Percentiles rank a stretch among this genome's conserved stretches.
These are phyloP conservation scores for Ceratina australensis DNA, from an alignment of 1,140 invertebrate species.

Conservation along the genomic window DNA sequence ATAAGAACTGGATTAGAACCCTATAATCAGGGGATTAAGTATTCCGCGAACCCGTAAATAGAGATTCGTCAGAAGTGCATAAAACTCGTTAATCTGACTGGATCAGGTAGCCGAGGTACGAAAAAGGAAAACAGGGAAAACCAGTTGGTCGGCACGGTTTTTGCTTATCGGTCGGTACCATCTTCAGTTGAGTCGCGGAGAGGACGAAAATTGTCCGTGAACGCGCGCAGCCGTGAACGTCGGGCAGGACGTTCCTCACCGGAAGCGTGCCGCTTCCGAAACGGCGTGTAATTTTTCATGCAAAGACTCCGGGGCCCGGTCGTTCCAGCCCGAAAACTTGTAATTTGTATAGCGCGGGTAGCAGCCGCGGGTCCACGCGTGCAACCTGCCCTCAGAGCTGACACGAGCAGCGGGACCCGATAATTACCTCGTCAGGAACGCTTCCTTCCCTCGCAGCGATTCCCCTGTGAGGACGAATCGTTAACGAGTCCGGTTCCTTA, in stretches of 20 bases:
- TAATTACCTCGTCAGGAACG: conserved; percentile 39
- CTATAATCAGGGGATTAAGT: too few species aligned
- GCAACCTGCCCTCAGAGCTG: conserved; percentile 29
- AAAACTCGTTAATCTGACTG: too few species aligned
- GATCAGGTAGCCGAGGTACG: too few species aligned
- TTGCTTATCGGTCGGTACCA: conserved; percentile 15
- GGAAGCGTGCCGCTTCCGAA: conserved; percentile 47
- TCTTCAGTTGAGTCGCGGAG: not conserved
- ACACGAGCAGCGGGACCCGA: conserved; percentile 5
- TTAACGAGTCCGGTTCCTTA: conserved; percentile 23
- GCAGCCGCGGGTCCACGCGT: conserved; percentile 14
- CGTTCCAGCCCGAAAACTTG: conserved; percentile 47
- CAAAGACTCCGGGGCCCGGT: conserved; percentile 32
- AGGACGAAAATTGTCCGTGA: conserved; percentile 22
- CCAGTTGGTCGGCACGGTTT: conserved; percentile 1
- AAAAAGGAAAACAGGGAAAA: conserved; percentile 6
- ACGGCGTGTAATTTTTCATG: conserved; percentile 51
- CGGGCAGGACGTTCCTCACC: not conserved
- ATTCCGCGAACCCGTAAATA: too few species aligned
- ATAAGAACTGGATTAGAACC: too few species aligned
- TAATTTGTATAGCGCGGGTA: conserved; percentile 42
- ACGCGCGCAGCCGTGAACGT: conserved; percentile 20
- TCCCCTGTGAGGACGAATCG: conserved; percentile 15
- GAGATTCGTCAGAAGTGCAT: too few species aligned
- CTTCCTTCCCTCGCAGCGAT: conserved; percentile 12